Evolutionary conservation across 2,888 invertebrate species (phyloP).

Genomic region (Diabrotica balteata): DNA sequence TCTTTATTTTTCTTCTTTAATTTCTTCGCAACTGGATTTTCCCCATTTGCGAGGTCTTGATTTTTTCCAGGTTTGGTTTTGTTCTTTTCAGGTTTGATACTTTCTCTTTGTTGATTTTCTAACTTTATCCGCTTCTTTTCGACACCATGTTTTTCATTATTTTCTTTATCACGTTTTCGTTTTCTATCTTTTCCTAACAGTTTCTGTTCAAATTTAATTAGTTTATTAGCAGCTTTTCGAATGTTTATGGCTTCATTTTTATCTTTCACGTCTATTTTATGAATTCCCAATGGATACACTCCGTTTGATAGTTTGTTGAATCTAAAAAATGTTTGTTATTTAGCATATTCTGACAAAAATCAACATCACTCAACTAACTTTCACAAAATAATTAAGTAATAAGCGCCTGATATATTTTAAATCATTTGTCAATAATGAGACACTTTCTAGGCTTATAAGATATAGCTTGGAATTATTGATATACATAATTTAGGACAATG

Average conservation of each 20-base stretch:
- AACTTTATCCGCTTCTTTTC: slow-evolving; percentile 37
- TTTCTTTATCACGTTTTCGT: slow-evolving; percentile 30
- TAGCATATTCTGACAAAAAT: too few relatives aligned
- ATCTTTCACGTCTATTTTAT: slow-evolving; percentile 59
- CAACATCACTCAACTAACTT: too few relatives aligned
- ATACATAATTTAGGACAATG: too few relatives aligned
- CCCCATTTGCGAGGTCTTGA: not conserved
- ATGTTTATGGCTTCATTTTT: slow-evolving; percentile 49
- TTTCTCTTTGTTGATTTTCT: slow-evolving; percentile 11
- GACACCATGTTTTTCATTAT: slow-evolving; percentile 38
- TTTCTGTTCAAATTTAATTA: slow-evolving; percentile 55
- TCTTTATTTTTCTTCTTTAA: slow-evolving; percentile 20
- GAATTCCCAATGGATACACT: slow-evolving; percentile 72
- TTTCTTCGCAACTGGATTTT: not conserved
- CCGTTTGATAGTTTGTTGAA: slow-evolving; percentile 68
- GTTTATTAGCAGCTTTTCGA: slow-evolving; percentile 51
- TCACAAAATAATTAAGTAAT: too few relatives aligned
- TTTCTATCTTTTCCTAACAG: slow-evolving; percentile 51
- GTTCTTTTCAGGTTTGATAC: not conserved
- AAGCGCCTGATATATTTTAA: too few relatives aligned
- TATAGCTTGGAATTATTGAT: too few relatives aligned
- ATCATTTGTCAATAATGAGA: too few relatives aligned
- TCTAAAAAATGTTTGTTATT: slow-evolving; percentile 53
- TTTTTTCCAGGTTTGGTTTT: not conserved
- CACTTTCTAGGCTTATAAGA: too few relatives aligned